Conservation (phyloP, 2,113 vertebrate genomes). For the Melanotaenia duboulayi region DNA sequence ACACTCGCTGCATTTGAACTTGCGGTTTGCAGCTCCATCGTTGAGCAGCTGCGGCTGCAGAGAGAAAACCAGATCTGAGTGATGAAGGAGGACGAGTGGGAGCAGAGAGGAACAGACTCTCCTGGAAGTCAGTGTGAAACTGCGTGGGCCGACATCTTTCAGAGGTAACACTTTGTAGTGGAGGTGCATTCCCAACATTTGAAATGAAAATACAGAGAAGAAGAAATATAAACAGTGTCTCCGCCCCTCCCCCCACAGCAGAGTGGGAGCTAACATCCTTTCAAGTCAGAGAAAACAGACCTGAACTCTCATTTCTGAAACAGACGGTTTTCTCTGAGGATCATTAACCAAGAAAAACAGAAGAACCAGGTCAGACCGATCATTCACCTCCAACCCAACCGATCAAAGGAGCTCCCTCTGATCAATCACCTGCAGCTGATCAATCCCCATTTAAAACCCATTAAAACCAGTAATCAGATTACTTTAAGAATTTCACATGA, state of each 20-base stretch:
- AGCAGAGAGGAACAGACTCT: conserved; percentile 33
- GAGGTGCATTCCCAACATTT: conserved; percentile 65
- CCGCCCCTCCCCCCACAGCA: conserved; percentile 41
- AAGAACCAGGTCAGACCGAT: too few species aligned
- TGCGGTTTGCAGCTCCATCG: conserved; percentile 94
- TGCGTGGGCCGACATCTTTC: conserved; percentile 59
- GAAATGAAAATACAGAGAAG: conserved; percentile 70
- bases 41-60: conserved; percentile 89
- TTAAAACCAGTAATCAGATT: too few species aligned
- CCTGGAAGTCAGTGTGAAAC: conserved; percentile 25
- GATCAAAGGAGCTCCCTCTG: too few species aligned
- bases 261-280: conserved; percentile 77
- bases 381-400: too few species aligned
- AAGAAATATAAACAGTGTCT: conserved; percentile 65
- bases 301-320: conserved; percentile 22
- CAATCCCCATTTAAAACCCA: too few species aligned
- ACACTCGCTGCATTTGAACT: conserved; percentile 98
- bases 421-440: too few species aligned
- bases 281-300: conserved; percentile 27
- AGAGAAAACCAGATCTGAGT: conserved; percentile 42
- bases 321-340: not conserved
- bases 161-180: conserved; percentile 59
- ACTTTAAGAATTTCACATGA: too few species aligned
- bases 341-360: not conserved
- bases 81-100: conserved; percentile 53